Evolutionary conservation across 2,797 vertebrate genomes (phyloP), one percentile per base, ranked within the genome.

Genomic region (Microhierax caerulescens): DNA sequence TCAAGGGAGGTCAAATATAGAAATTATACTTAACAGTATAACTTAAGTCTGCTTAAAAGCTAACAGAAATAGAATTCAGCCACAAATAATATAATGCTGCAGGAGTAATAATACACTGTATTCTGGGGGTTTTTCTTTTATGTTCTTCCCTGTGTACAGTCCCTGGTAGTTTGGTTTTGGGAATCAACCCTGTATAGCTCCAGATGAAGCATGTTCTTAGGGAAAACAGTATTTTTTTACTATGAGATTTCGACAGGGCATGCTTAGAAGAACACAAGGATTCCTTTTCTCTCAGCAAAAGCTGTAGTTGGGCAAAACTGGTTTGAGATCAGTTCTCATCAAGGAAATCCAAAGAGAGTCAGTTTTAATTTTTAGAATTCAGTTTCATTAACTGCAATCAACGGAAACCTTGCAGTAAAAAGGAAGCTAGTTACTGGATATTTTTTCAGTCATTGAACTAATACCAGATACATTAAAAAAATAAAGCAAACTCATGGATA

Each of bases 11-110:
- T 92, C 64, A 95, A 93, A 96, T 95, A 92, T 92, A 95, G 92
- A 96, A 92, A 91, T 94, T 73, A 83, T 96, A 94, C 72, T 96
- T 96, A 92, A 89, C 84, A 50, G 41, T 74, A 69, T 81, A 74
- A 73, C 48, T 60, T 34, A 39, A 73, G 17, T 88, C 56, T 3
- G 4, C 75, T 90, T 85, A 65, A 94, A 96, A 97, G 79, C 60
- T 88, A 89, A 48, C 84, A 93, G 84, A 95, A 94, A 93, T 92
- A 97, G 89, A 96, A 83, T 30, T 92, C 45, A 7, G 51, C 96
- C 95, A 90, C 96, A 96, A 94, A 94, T 83, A 90, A 80, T 72
- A 90, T 17, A 77, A 92, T 90, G 51, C 72, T 88, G 30, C 48
- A 88, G 43, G 27, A 91, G 13, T 95, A 97, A 97, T 97, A 85